Base-by-base conservation (phyloP, 92 coral and sea anemone genomes). In the Epizoanthus fatuus region DNA sequence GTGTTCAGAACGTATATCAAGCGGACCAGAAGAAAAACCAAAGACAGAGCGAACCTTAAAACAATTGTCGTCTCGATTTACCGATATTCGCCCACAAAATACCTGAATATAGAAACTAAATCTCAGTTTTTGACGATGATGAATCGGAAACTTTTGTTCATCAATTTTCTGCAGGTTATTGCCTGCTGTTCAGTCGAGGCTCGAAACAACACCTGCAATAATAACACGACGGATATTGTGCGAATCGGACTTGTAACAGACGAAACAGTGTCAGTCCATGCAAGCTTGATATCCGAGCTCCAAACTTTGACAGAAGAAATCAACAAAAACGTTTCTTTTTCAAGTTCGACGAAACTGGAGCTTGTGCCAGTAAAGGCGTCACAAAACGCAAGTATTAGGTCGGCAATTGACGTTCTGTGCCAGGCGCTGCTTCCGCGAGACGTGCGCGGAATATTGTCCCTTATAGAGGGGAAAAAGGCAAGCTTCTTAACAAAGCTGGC, bases 271-370 rank as follows among this genome's bases (percentile, higher is more conserved):
- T 19, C 7, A 14, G 13, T n/a, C 4, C 69, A 60, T 44, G 45
- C 42, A 44, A 40, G 47, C 4, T 22, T 62, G 16, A 16, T 77
- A 2, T 40, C 22, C 29, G 14, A 60, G 45, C 70, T 77, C n/a
- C 65, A 37, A 42, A 40, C 22, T 19, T 59, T 64, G 58, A 77
- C 70, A 29, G 70, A 44, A 5, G 68, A 60, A 3, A 42, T 44
- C 56, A 75, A 75, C 81, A 77, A 60, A 62, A 77, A 77, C 37
- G 10, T 17, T 17, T 77, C 71, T 59, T 16, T 20, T 77, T 77
- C 13, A 75, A 75, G 37, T 17, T 39, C 39, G 70, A 77, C 82
- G 47, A 44, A 49, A 44, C 38, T 77, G 44, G 70, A 77, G n/a
- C 57, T 77, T 19, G 70, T 77, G n/a, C 58, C 71, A 7, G 38